phyloP scores from a whole-genome alignment of 2,888 invertebrate genomes.

The Chalcis sispes region DNA sequence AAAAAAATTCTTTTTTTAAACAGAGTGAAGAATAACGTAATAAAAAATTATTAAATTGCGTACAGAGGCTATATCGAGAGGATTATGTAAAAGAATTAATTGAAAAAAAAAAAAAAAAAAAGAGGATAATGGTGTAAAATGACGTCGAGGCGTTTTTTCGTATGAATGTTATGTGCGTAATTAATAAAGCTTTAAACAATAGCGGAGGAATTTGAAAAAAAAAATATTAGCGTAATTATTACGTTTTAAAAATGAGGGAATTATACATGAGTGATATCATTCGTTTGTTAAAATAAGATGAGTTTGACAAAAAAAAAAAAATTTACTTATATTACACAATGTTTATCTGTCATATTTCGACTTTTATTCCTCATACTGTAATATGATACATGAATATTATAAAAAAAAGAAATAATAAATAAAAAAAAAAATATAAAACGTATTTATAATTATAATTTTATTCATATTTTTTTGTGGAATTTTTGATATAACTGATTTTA shows the following conservation, averaged over 20 bases:
- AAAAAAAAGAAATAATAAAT: conserved; percentile 54
- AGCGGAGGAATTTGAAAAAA: neutral
- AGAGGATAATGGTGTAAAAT: too few species aligned
- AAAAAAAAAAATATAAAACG: conserved; percentile 30
- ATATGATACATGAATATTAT: conserved; percentile 68
- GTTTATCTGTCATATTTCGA: conserved; percentile 70
- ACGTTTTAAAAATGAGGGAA: too few species aligned
- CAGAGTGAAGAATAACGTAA: neutral
- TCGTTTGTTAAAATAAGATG: conserved; percentile 53
- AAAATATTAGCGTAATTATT: too few species aligned
- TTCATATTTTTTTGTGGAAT: too few species aligned
- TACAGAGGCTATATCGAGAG: too few species aligned
- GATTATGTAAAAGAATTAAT: too few species aligned
- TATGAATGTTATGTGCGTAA: neutral
- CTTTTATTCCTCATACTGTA: conserved; percentile 72
- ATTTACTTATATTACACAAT: conserved; percentile 61
- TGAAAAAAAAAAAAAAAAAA: too few species aligned
- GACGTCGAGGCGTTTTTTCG: too few species aligned
- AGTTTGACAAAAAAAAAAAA: conserved; percentile 43
- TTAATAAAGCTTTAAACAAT: conserved; percentile 1
- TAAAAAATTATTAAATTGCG: neutral
- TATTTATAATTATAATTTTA: neutral
- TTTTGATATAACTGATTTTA: too few species aligned
- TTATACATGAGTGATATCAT: conserved; percentile 52
- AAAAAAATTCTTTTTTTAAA: neutral